Evolutionary conservation across 2,888 invertebrate species (phyloP).

Genomic region (Eristalis intricaria): DNA sequence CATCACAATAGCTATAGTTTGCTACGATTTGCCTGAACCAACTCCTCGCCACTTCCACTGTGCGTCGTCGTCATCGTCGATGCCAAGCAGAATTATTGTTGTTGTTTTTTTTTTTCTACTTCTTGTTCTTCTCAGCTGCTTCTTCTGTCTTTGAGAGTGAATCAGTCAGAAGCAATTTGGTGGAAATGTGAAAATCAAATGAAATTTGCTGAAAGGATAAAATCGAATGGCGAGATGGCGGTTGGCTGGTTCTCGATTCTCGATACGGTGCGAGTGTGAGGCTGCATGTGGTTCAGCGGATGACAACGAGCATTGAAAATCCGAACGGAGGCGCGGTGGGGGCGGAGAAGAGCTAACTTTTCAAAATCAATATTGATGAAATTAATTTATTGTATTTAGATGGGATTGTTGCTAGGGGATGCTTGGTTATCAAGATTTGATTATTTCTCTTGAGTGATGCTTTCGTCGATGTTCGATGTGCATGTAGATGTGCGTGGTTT

Average conservation of each 20-base stretch:
- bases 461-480: not conserved
- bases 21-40: not conserved
- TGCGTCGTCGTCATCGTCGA: not conserved
- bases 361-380: slow-evolving; percentile 72
- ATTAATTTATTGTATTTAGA: slow-evolving; percentile 71
- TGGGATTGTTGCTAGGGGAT: slow-evolving; percentile 64
- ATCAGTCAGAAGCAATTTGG: slow-evolving; percentile 67
- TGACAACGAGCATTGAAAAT: not conserved
- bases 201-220: slow-evolving; percentile 69
- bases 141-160: slow-evolving; percentile 10
- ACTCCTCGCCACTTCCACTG: not conserved
- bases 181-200: slow-evolving; percentile 71
- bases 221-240: slow-evolving; percentile 18
- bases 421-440: slow-evolving; percentile 69
- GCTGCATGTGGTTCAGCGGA: not conserved
- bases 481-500: not conserved
- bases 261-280: not conserved
- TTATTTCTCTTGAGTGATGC: slow-evolving; percentile 52
- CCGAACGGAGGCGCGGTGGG: not conserved
- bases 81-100: not conserved
- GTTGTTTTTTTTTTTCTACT: slow-evolving; percentile 7
- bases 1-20: not conserved
- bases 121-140: not conserved
- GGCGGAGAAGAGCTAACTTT: slow-evolving; percentile 40
- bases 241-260: not conserved